These are phyloP conservation scores for Aplochiton taeniatus DNA, from an alignment of 2,797 vertebrate species.

Conservation along the genomic window DNA sequence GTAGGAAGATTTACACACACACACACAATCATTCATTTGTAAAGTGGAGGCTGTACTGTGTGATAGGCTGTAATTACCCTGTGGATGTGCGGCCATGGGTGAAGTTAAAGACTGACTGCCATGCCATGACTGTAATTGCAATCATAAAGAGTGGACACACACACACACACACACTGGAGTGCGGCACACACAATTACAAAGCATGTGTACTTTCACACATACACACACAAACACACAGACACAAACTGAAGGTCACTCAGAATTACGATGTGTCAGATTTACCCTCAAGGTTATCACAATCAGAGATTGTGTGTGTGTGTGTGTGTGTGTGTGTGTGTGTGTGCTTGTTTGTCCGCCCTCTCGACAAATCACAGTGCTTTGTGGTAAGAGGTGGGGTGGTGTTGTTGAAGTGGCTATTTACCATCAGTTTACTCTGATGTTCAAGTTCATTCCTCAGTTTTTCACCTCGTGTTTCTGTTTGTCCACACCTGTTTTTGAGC, in stretches of 20 bases:
- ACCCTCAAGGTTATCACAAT: slow-evolving; percentile 42
- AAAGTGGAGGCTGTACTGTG: slow-evolving; percentile 35
- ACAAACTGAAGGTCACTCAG: slow-evolving; percentile 44
- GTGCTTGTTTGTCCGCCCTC: slow-evolving; percentile 17
- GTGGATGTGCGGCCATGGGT: slow-evolving; percentile 34
- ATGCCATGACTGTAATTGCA: slow-evolving; percentile 50
- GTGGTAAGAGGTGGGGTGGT: slow-evolving; percentile 15
- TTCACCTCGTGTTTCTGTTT: slow-evolving; percentile 9
- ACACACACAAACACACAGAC: slow-evolving; percentile 31
- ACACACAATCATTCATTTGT: slow-evolving; percentile 42
- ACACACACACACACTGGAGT: too few relatives aligned
- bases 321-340: neutral
- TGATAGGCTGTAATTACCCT: slow-evolving; percentile 48
- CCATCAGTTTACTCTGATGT: slow-evolving; percentile 17
- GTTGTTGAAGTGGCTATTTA: slow-evolving; percentile 21
- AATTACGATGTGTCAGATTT: slow-evolving; percentile 27
- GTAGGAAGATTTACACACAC: slow-evolving; percentile 15
- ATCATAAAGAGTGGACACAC: slow-evolving; percentile 30
- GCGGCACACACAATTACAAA: too few relatives aligned
- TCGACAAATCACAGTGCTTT: slow-evolving; percentile 27
- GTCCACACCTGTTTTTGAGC: too few relatives aligned
- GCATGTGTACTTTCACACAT: too few relatives aligned
- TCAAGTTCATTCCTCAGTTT: neutral
- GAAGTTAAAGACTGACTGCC: slow-evolving; percentile 31
- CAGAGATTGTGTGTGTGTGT: slow-evolving; percentile 8